A percentile compares a stretch with the other conserved stretches of the same genome.
Evolutionary conservation across 2,113 vertebrate genomes (phyloP).

Genomic region (Aptenodytes forsteri): DNA sequence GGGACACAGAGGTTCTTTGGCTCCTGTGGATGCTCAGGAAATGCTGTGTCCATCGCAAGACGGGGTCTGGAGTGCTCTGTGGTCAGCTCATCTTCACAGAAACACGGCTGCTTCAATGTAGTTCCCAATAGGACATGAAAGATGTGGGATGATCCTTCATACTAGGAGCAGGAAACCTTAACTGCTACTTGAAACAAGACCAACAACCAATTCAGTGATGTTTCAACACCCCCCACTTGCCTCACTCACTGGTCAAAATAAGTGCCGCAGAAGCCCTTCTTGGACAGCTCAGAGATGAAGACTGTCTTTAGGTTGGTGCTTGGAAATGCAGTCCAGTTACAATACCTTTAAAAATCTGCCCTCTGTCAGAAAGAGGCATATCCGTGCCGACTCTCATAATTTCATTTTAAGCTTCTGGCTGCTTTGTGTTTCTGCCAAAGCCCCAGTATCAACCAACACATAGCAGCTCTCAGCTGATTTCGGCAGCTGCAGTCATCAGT

Average conservation of each 20-base stretch:
- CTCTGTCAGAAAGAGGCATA: neutral
- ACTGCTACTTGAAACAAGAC: neutral
- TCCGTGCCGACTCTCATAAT: neutral
- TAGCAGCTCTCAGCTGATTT: neutral
- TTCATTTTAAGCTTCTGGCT: neutral
- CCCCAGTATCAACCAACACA: fast-evolving
- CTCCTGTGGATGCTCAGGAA: neutral
- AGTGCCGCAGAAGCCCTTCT: neutral
- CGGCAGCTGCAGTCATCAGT: neutral
- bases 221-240: neutral
- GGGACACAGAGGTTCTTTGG: neutral
- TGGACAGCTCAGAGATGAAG: neutral
- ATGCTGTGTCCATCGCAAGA: neutral
- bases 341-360: neutral
- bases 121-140: neutral
- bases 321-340: neutral
- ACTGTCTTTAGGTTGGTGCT: neutral
- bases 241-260: neutral
- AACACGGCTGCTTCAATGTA: neutral
- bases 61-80: neutral
- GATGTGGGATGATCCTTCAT: neutral
- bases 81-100: neutral
- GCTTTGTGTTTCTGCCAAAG: neutral
- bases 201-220: neutral
- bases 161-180: neutral